Base-by-base conservation (phyloP, 1,140 invertebrate species). In the Apocrypta bakeri region DNA sequence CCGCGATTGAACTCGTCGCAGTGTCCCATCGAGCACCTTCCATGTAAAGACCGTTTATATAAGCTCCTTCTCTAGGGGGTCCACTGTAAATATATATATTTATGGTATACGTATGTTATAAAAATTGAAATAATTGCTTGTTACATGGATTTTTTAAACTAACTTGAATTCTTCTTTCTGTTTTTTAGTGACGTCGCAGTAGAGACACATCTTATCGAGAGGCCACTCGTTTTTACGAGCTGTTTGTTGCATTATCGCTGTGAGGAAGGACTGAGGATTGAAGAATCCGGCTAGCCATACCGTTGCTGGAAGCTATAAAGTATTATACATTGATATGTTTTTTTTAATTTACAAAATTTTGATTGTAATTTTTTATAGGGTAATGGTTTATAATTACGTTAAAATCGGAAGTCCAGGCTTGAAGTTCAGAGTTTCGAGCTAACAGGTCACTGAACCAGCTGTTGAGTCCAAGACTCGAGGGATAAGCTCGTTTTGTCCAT, bases 221-320 rank as follows among this genome's bases (percentile, higher is more conserved):
- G 98, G 98, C 95, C 97, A 97, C 92, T 99, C 98, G 91, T 98
- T 98, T 92, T 97, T 98, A 56, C 98, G 93, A 1, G 98, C 98
- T 69, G 97, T 98, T 90, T 97, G 97, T 91, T 99, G 98, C 98
- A 99, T 99, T 87, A 99, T 98, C 40, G 98, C 98, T 0, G 98
- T 99, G 11, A 99, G 92, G 90, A 99, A 98, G 17, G 97, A 98
- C 91, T 99, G 98, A 0, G 98, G 98, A 92, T 99, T 99, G 92
- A 99, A 99, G 90, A 99, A 98, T 25, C 98, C 98, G 12, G 95
- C 97, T 31, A 99, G 92, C 98, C 98, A 99, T 27, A 98, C 95
- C 0, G 97, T 95, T 0, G 96, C 91, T 0, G 98, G 98, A 68
- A 97, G 91, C 93, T 96, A 87, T 14, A 86, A 86, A 83, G 66